Evolutionary conservation across 2,797 vertebrate species (phyloP), one percentile per base, ranked within the genome.

Genomic region (Hemitrygon akajei): DNA sequence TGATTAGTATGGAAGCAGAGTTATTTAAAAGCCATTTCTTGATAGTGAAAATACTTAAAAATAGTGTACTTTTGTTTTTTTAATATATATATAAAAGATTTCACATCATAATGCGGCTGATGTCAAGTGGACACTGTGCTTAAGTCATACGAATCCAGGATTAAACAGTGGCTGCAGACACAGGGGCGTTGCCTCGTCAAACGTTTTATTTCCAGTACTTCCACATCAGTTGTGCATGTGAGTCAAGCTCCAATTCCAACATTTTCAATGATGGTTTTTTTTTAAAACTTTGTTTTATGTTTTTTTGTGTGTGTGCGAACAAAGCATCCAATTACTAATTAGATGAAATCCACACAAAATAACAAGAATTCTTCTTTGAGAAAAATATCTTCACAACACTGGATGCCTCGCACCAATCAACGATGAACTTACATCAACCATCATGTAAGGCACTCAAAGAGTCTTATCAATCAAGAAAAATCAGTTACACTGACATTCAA

Each of bases 41-140:
- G 95, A 96, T 97, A 98, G 98, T 99, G 98, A 99, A 99, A 99
- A 99, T 99, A 99, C 98, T 98, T 99, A 99, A 98, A 99, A 99
- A 99, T 98, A 97, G 96, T 96, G 96, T 97, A 96, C 97, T 87
- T 97, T 97, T 97, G 94, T 96, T 97, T 97, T 96, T 95, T 96
- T 94, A 93, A 94, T 96, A 96, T 98, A 97, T 96, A 98, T 97
- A 98, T 96, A 98, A 99, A 97, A 98, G 97, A 97, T 96, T 97
- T 98, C 98, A 98, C 98, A 98, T 98, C 97, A 98, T 98, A 97
- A 98, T 98, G 98, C 97, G 97, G 97, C 97, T 97, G 97, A 98
- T 97, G 97, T 98, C 98, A 98, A 98, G 98, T 99, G 91, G 91
- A 93, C 91, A 93, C 91, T 93, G 98, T 99, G 98, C 98, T 99